A percentile compares a stretch with the other conserved stretches of the same genome.
Evolutionary conservation across 2,888 invertebrate species (phyloP).

Genomic region (Heliconius sara): DNA sequence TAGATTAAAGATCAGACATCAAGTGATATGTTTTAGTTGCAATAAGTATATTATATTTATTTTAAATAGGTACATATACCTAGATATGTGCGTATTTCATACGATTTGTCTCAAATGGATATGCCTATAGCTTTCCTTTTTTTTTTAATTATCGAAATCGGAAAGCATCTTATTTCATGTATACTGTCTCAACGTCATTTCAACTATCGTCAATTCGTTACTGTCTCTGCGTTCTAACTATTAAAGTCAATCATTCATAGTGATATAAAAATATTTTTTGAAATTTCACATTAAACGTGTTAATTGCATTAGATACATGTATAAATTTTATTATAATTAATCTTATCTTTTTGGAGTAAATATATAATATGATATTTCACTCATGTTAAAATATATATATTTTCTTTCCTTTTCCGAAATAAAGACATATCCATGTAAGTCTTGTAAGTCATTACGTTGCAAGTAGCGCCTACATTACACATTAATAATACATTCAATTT

Average conservation of each 20-base stretch:
- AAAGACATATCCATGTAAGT: slow-evolving; percentile 5
- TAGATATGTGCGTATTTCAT: slow-evolving; percentile 35
- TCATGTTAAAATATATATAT: background rate
- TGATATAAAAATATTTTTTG: background rate
- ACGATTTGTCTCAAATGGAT: slow-evolving; percentile 12
- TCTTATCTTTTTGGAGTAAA: background rate
- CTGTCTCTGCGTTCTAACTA: background rate
- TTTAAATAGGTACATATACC: background rate
- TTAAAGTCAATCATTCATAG: background rate
- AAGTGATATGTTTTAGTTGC: slow-evolving; percentile 44
- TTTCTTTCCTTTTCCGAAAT: background rate
- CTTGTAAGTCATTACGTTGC: background rate
- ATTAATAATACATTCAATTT: background rate
- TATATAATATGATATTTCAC: background rate
- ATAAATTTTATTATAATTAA: background rate
- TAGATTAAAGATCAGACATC: slow-evolving; percentile 33
- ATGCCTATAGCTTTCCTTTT: background rate
- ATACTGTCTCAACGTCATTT: background rate
- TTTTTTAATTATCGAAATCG: background rate
- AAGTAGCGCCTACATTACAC: background rate
- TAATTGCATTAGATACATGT: background rate
- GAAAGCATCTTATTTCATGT: background rate
- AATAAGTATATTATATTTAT: slow-evolving; percentile 1
- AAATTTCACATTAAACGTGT: background rate
- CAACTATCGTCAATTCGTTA: background rate